Base-by-base conservation (phyloP, 2,797 vertebrate genomes). In the Pseudomugil gertrudae region DNA sequence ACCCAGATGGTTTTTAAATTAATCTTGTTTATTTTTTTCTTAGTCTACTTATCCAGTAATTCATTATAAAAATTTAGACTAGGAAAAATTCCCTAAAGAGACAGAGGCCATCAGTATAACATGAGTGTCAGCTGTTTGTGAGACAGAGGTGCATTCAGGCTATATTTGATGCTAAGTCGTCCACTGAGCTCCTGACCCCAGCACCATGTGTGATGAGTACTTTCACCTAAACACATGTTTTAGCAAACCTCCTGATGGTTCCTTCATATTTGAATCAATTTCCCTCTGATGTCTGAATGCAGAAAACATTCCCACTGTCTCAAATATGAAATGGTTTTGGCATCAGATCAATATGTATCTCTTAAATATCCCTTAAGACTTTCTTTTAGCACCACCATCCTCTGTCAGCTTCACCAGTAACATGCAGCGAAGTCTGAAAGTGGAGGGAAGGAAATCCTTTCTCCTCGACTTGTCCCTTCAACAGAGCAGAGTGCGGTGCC, bases 341-440 rank as follows among this genome's bases (percentile, higher is more conserved):
- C 55, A 36, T 51, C 68, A n/a, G n/a, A n/a, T n/a, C n/a, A n/a
- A n/a, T n/a, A n/a, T n/a, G n/a, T n/a, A n/a, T n/a, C n/a, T 40
- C 36, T 68, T 52, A 63, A 50, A 53, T 52, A n/a, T n/a, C n/a
- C n/a, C n/a, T n/a, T n/a, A n/a, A n/a, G n/a, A n/a, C 27, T 57
- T 73, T 66, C 52, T 71, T 52, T 76, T n/a, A 76, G 63, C 63
- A 5, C 30, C 64, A 11, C 68, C n/a, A 1, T 52, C 54, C 63
- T 76, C 26, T 50, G 27, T 65, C 67, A 54, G 56, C 0, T 21
- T 50, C 56, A 45, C 21, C 65, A 65, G 45, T 65, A 26, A 67
- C 11, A 5, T 19, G 13, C 36, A 1, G 29, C 61, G 33, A 38
- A 66, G 62, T 69, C 63, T 59, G 64, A 69, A 48, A 54, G 23